Conservation (phyloP, 2,113 vertebrate genomes). For the Phalacrocorax pelagicus region DNA sequence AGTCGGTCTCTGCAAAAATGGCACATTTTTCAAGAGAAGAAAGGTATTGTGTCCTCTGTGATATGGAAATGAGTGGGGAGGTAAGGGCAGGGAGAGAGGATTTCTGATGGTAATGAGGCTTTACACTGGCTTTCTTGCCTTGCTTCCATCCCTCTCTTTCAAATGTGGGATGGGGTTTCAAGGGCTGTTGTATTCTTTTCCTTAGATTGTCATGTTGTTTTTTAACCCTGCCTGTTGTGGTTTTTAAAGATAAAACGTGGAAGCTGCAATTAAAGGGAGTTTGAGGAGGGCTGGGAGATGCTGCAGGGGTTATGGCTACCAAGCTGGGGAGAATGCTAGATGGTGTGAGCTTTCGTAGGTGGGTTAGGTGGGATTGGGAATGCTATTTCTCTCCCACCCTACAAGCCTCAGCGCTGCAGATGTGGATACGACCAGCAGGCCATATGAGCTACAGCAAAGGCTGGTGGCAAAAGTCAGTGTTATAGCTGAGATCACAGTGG, state of each 20-base stretch:
- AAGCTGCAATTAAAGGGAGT: not conserved
- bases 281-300: not conserved
- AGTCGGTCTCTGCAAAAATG: not conserved
- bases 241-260: not conserved
- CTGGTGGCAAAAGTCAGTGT: not conserved
- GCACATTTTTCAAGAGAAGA: slow-evolving; percentile 27
- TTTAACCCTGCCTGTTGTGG: not conserved
- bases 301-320: not conserved
- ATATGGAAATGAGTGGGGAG: slow-evolving; percentile 39
- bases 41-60: slow-evolving; percentile 38
- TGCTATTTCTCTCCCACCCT: not conserved
- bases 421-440: not conserved
- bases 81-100: slow-evolving; percentile 22
- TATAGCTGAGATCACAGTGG: not conserved
- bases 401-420: not conserved
- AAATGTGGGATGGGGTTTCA: not conserved
- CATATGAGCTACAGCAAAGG: not conserved
- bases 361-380: not conserved
- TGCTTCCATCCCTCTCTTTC: slow-evolving; percentile 2
- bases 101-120: slow-evolving; percentile 61
- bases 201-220: not conserved
- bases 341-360: fast-evolving
- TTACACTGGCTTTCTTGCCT: not conserved
- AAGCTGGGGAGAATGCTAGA: not conserved
- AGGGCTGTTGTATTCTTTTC: slow-evolving; percentile 23